These are phyloP conservation scores for Ophion costatus DNA, from an alignment of 2,888 invertebrate genomes.

Conservation along the genomic window DNA sequence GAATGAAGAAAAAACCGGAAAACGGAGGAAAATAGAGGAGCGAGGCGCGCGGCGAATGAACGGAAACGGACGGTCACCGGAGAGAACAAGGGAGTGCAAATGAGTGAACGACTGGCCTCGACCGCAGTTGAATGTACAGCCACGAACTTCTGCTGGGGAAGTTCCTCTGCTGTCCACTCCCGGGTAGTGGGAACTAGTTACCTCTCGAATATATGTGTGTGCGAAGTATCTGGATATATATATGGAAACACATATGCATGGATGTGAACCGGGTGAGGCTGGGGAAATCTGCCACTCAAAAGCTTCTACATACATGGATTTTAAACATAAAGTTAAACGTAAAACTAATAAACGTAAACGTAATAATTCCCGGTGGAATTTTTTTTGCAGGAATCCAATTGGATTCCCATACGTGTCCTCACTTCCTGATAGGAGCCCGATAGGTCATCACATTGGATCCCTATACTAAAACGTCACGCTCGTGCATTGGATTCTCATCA, in stretches of 20 bases:
- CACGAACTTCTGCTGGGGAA: conserved; percentile 51
- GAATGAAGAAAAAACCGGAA: conserved; percentile 15
- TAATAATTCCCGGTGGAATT: no score
- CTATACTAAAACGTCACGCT: no score
- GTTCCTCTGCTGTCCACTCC: conserved; percentile 55
- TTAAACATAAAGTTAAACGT: background rate
- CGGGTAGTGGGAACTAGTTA: conserved; percentile 53
- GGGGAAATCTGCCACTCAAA: background rate
- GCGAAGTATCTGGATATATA: background rate
- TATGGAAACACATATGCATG: background rate
- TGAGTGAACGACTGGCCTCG: conserved; percentile 77
- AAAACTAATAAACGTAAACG: no score
- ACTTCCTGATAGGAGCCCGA: no score
- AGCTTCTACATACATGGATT: background rate
- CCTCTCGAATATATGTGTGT: conserved; percentile 19
- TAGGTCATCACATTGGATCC: no score
- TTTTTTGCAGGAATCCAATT: no score
- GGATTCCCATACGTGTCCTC: no score
- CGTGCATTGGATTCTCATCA: no score
- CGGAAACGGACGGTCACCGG: conserved; percentile 63
- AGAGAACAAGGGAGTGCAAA: conserved; percentile 77
- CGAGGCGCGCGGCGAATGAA: conserved; percentile 57
- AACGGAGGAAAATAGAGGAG: background rate
- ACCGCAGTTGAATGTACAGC: conserved; percentile 75
- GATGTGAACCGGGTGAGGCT: background rate